Evolutionary conservation across 2,113 vertebrate species (phyloP), one percentile per base, ranked within the genome.

Genomic region (Perognathus longimembris): DNA sequence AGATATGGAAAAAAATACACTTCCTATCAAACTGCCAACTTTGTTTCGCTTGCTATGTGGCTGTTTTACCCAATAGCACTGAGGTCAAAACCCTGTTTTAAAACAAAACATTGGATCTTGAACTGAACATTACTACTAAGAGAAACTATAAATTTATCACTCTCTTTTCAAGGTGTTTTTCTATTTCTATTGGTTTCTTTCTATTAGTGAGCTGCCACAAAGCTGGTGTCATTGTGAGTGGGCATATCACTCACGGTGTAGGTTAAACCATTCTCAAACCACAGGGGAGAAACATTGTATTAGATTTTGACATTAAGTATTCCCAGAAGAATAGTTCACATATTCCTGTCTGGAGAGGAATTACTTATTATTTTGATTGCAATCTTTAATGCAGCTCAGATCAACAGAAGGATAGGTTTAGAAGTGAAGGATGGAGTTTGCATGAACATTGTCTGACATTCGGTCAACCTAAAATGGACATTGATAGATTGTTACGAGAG

Each of bases 401-500:
- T 95, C 93, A 97, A 95, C 95, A 94, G 64, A 95, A 93, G 7
- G 1, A 3, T 54, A 54, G 75, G 38, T 96, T 94, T 85, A 96
- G 83, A 96, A 96, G 14, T 96, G 94, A 96, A 97, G 95, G 92
- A 96, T 63, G n/a, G 67, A 81, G 81, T 82, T 96, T 97, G 38
- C 82, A 30, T 74, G 88, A 93, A 93, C 93, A 90, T 61, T 85
- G 57, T 92, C 94, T 94, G 76, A 94, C 87, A 96, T n/a, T 97
- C 86, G 96, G 89, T 96, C 94, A 95, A 67, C 79, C 57, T 95
- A 85, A 95, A 76, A 93, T 74, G 92, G 94, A 88, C 95, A 88
- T 85, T 94, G 96, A 96, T 36, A 92, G 92, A 97, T 96, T 97
- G 89, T 96, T 83, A 96, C 80, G n/a, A 92, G 91, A 14, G 38